Evolutionary conservation across 2,888 invertebrate genomes (phyloP).

Genomic region (Stenodema calcarata): DNA sequence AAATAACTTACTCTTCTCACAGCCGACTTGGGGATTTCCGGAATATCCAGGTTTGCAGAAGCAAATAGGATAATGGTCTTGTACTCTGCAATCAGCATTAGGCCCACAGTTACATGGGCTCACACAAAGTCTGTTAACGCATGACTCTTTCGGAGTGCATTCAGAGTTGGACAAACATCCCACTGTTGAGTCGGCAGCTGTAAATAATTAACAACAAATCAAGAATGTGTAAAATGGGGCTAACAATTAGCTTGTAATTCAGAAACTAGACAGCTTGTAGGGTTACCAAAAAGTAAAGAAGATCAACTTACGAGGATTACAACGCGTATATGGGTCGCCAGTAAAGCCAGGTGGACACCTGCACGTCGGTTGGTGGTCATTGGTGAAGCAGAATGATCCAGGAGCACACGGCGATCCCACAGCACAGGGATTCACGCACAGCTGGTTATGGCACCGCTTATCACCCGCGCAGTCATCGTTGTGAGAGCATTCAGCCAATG

Average conservation of each 20-base stretch:
- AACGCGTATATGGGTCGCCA: constrained; percentile 75
- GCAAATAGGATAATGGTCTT: constrained; percentile 85
- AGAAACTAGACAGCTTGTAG: no score
- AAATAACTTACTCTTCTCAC: constrained; percentile 72
- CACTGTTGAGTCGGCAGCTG: constrained; percentile 68
- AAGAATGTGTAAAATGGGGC: background rate
- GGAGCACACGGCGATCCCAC: constrained; percentile 74
- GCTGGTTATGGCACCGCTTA: constrained; percentile 76
- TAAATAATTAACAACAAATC: constrained; percentile 60
- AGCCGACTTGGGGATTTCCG: constrained; percentile 84
- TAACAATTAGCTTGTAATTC: background rate
- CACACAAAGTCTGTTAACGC: constrained; percentile 79
- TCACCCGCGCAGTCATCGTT: constrained; percentile 80
- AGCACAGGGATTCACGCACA: constrained; percentile 80
- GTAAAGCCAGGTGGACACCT: constrained; percentile 80
- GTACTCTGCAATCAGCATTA: constrained; percentile 81
- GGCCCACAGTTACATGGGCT: constrained; percentile 86
- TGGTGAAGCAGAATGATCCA: constrained; percentile 82
- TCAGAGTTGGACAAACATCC: constrained; percentile 82
- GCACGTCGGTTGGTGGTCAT: constrained; percentile 77
- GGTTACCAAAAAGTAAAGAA: no score
- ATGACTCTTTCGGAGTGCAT: constrained; percentile 82
- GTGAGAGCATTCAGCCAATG: constrained; percentile 73
- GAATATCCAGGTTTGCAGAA: constrained; percentile 82
- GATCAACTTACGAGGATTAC: constrained; percentile 76